Conservation (phyloP, 23 tunicate species). For the Botrylloides violaceus region DNA sequence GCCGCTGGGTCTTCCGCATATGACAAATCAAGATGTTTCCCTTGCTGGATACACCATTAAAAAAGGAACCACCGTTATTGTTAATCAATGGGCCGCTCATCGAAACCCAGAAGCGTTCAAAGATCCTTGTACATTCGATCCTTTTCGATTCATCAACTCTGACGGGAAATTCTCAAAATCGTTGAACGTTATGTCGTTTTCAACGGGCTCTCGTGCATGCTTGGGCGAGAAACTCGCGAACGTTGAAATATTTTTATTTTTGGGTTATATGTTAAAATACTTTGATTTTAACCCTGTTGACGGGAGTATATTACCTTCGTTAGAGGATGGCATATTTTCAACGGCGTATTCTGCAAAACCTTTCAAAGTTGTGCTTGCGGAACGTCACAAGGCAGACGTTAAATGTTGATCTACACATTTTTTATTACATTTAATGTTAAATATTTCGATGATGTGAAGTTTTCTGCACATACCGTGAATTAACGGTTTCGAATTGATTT, state of each 20-base stretch:
- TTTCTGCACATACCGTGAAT: too few species aligned
- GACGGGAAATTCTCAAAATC: background rate
- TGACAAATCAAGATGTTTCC: conserved; percentile 28
- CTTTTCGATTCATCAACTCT: conserved; percentile 50
- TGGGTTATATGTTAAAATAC: background rate
- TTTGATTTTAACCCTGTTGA: background rate
- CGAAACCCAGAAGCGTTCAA: conserved; percentile 56
- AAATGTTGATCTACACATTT: too few species aligned
- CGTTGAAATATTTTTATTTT: background rate
- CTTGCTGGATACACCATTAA: conserved; percentile 42
- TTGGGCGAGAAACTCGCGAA: background rate
- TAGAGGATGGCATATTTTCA: background rate
- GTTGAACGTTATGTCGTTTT: background rate
- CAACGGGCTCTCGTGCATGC: background rate
- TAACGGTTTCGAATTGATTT: too few species aligned
- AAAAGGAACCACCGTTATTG: conserved; percentile 59
- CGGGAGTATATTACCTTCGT: background rate
- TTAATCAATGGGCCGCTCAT: conserved; percentile 41
- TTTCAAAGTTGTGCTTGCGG: background rate
- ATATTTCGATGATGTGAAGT: too few species aligned
- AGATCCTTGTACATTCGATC: conserved; percentile 43
- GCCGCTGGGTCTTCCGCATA: conserved; percentile 51
- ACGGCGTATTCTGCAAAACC: background rate
- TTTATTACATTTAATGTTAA: too few species aligned
- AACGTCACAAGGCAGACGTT: background rate